Evolutionary conservation across 2,113 vertebrate genomes (phyloP), one percentile per base, ranked within the genome.

Genomic region (Oplegnathus fasciatus): DNA sequence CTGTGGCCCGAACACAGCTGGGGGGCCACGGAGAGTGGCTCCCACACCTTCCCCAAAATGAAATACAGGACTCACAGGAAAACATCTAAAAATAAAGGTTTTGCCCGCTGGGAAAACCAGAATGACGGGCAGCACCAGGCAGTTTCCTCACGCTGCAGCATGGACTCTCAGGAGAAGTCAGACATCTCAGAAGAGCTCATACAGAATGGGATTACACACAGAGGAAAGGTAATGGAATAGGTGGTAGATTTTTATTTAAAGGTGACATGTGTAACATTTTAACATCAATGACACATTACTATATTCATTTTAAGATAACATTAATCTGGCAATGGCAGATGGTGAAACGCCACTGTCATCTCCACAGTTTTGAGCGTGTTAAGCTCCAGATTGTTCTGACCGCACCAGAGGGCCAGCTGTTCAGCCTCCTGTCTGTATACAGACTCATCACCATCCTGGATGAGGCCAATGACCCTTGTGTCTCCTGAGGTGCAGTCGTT

Each of bases 31-130:
- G 96, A 97, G 54, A 92, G 95, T 0, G 97, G 97, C 37, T 97
- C 97, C 14, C 98, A 99, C 86, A 99, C 98, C 24, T 99, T 99
- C 85, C 98, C 98, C 64, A 99, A 98, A 94, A 98, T 98, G 97
- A 98, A 97, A 87, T 97, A 96, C 88, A 97, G 97, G 72, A 95
- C 97, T 88, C 96, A 97, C 0, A 93, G 97, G 60, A 98, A 98
- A 94, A 67, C 93, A 24, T 94, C 96, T 50, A 98, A 98, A 91
- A 96, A 93, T 90, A 97, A 97, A 96, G 97, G 97, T 32, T 98
- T 98, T 76, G 97, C 96, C 55, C 96, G 95, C 71, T 98, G 98
- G 98, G 97, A 98, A 84, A 98, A 98, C 60, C 77, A 77, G 0
- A 96, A 97, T 58, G 95, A 96, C 0, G 13, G 68, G 13, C 66